These are phyloP conservation scores for Papilio glaucus DNA, from an alignment of 1,140 invertebrate species.

Conservation along the genomic window DNA sequence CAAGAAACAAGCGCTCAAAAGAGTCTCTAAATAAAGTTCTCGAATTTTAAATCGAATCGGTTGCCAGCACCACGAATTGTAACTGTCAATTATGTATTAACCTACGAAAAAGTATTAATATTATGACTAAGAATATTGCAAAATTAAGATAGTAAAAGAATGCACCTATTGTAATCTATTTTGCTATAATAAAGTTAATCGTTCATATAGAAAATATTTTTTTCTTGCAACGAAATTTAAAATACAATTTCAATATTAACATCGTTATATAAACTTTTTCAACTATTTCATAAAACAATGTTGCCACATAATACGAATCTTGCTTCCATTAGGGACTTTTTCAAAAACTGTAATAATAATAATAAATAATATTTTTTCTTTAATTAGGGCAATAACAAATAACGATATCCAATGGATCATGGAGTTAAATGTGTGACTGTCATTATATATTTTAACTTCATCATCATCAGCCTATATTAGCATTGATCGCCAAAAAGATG, in stretches of 20 bases:
- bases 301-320: not conserved
- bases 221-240: not conserved
- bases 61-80: not conserved
- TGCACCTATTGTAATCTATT: not conserved
- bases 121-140: not conserved
- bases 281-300: not conserved
- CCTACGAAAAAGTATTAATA: not conserved
- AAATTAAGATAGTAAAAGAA: not conserved
- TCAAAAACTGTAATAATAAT: no score
- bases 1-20: constrained; percentile 36
- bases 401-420: no score
- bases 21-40: constrained; percentile 26
- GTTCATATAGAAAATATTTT: not conserved
- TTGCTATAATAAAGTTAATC: not conserved
- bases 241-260: not conserved
- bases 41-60: constrained; percentile 20
- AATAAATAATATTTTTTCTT: no score
- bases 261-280: constrained; percentile 1
- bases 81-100: not conserved
- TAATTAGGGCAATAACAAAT: no score
- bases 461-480: no score
- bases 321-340: not conserved
- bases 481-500: no score
- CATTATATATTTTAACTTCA: no score
- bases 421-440: no score